Evolutionary conservation across 2,113 vertebrate species (phyloP), one percentile per base, ranked within the genome.

Genomic region (Sula dactylatra): DNA sequence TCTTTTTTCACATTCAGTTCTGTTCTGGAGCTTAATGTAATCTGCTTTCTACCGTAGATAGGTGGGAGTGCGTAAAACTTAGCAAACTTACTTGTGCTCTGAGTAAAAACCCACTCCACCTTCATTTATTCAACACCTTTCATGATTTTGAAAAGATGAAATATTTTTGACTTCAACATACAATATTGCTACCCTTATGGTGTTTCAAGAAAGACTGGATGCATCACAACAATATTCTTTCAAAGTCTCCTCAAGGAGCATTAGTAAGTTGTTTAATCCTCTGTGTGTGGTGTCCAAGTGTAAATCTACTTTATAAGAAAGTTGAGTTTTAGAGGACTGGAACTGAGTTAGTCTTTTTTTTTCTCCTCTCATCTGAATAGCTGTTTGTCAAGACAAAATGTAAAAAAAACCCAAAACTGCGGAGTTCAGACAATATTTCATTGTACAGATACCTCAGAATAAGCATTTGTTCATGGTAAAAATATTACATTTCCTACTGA

Each of bases 51-150:
- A 25, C 16, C 79, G 38, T 78, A 73, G 50, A 22, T 73, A 88
- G 21, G 93, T 92, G 71, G 93, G 87, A 93, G 79, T 92, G 82
- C 88, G 55, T 42, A 95, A 94, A 96, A 86, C 0, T 7, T 59
- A 65, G 44, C 25, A 65, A 79, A 73, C 36, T 74, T 80, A 38
- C 56, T 92, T 86, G 25, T 11, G 5, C 56, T 42, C 42, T 54
- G 14, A 73, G 32, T 72, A 82, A 83, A 94, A 94, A 42, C 86
- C 82, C 92, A 93, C 82, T 92, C 93, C 82, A 86, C 85, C 92
- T 94, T 96, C 69, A 50, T 82, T 88, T 88, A 50, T 86, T 92
- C 88, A 94, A 93, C 82, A 95, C 85, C 79, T 95, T 44, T 92
- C 85, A 94, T 93, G 64, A 86, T 73, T 94, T 69, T 73, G 66